Percentiles rank a stretch among this genome's conserved stretches.
phyloP scores from a whole-genome alignment of 2,113 vertebrate genomes.

The Pollachius pollachius region DNA sequence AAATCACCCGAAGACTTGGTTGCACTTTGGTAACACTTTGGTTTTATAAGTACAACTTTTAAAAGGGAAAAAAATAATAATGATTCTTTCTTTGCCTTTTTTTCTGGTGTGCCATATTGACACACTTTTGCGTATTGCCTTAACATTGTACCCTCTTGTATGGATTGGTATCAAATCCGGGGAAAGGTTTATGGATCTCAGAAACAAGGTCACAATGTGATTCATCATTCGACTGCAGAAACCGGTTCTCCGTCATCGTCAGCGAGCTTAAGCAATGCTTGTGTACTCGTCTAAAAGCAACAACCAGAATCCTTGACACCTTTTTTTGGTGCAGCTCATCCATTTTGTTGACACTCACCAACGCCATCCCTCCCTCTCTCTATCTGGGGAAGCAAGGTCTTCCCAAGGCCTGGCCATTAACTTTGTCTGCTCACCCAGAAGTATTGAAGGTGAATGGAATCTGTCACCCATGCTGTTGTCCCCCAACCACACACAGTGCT shows the following conservation, averaged over 20 bases:
- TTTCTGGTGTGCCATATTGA: too few species aligned
- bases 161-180: too few species aligned
- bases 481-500: background rate
- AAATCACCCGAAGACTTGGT: too few species aligned
- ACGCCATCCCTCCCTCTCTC: background rate
- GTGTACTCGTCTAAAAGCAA: constrained; percentile 3
- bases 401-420: background rate
- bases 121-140: too few species aligned
- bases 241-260: constrained; percentile 19
- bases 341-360: constrained; percentile 25
- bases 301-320: constrained; percentile 25
- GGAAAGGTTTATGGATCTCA: too few species aligned
- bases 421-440: constrained; percentile 28
- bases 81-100: too few species aligned
- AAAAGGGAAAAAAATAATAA: too few species aligned
- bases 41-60: too few species aligned
- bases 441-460: constrained; percentile 45
- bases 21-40: too few species aligned
- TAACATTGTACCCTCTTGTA: too few species aligned
- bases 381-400: constrained; percentile 24
- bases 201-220: too few species aligned
- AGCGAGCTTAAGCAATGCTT: constrained; percentile 40
- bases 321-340: constrained; percentile 17
- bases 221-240: background rate
- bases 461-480: background rate